A percentile compares a stretch with the other conserved stretches of the same genome.
phyloP scores from a whole-genome alignment of 92 coral and sea anemone genomes.

The Siderastrea siderea region DNA sequence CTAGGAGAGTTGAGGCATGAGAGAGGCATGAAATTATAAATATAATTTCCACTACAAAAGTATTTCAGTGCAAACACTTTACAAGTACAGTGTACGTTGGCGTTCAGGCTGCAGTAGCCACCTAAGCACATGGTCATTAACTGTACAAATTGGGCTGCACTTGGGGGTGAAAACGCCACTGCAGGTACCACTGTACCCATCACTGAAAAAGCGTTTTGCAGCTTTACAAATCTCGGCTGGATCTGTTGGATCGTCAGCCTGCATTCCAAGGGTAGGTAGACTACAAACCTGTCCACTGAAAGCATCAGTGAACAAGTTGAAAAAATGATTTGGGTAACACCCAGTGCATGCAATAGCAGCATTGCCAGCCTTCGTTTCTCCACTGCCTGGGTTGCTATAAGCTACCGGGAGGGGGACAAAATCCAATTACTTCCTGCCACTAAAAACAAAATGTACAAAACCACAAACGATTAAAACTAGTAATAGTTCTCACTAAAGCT shows the following conservation, averaged over 20 bases:
- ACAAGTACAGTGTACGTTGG: constrained; percentile 39
- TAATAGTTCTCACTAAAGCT: too few species aligned
- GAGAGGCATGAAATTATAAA: not conserved
- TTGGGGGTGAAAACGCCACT: constrained; percentile 28
- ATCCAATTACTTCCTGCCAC: constrained; percentile 61
- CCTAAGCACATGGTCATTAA: constrained; percentile 57
- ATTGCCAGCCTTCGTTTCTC: constrained; percentile 62
- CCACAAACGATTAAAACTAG: constrained; percentile 7
- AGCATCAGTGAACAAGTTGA: constrained; percentile 49
- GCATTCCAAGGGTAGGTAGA: constrained; percentile 55
- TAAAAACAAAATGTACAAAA: constrained; percentile 16
- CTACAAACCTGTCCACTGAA: constrained; percentile 47
- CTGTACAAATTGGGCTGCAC: constrained; percentile 65
- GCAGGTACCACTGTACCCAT: constrained; percentile 55
- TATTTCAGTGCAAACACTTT: constrained; percentile 17
- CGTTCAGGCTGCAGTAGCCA: constrained; percentile 67
- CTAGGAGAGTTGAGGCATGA: constrained; percentile 13
- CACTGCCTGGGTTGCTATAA: constrained; percentile 57
- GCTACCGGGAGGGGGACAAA: constrained; percentile 56
- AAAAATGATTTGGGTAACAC: constrained; percentile 37
- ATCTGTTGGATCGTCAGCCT: constrained; percentile 70
- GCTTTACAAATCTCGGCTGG: constrained; percentile 69
- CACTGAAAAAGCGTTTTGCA: constrained; percentile 63
- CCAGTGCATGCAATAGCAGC: constrained; percentile 54
- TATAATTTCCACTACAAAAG: not conserved